Percentiles rank a stretch among this genome's conserved stretches.
These are phyloP conservation scores for Diachasma alloeum DNA, from an alignment of 1,140 invertebrate species.

Conservation along the genomic window DNA sequence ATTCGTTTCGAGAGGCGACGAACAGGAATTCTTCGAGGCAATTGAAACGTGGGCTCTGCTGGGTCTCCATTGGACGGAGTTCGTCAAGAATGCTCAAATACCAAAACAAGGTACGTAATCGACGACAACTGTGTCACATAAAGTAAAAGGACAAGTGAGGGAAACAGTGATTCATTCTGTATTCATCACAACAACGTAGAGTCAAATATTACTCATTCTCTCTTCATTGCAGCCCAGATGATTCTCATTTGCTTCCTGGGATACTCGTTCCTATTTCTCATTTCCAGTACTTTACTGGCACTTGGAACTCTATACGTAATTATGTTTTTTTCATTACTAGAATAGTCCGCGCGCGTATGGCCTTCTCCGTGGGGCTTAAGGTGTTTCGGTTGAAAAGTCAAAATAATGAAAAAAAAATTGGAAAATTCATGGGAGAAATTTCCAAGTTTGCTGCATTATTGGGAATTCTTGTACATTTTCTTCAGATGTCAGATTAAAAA, in stretches of 20 bases:
- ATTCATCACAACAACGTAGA: neutral
- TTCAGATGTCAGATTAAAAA: no score
- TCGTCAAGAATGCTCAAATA: conserved; percentile 42
- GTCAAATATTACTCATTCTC: neutral
- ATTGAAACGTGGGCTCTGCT: conserved; percentile 50
- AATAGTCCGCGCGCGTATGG: no score
- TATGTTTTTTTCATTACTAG: neutral
- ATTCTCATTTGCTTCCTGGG: conserved; percentile 47
- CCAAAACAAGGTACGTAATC: conserved; percentile 46
- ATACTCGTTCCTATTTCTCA: conserved; percentile 45
- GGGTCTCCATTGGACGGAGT: conserved; percentile 56
- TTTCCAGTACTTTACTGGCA: conserved; percentile 50
- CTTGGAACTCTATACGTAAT: conserved; percentile 55
- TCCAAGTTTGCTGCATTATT: no score
- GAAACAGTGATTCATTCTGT: neutral
- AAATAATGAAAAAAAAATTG: no score
- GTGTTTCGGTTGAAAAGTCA: no score
- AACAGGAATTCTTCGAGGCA: conserved; percentile 47
- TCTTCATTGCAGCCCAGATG: conserved; percentile 45
- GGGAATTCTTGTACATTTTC: no score
- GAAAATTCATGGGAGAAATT: no score
- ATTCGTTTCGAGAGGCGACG: conserved; percentile 47
- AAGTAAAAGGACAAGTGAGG: conserved; percentile 8
- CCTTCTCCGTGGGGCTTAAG: no score
- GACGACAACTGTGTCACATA: conserved; percentile 31